Evolutionary conservation across 2,888 invertebrate species (phyloP), one percentile per base, ranked within the genome.

Genomic region (Campoplex nolae): DNA sequence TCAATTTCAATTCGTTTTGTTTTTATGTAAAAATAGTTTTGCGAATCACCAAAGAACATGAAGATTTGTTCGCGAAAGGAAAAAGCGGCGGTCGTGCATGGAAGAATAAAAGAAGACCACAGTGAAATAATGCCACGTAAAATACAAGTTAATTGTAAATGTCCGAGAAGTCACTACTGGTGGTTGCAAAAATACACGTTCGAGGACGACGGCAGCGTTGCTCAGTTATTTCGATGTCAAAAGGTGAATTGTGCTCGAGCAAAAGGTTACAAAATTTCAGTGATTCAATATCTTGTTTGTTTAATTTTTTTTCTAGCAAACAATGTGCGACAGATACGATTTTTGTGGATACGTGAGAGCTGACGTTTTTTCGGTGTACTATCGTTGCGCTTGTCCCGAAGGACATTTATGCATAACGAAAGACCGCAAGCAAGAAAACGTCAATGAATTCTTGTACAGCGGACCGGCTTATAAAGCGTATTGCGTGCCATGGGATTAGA

Each of bases 271-370:
- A 1, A 65, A 18, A 62, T 54, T 73, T 32, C 35, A 38, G 70
- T 32, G n/a, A 35, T 42, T 3, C n/a, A n/a, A 48, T 54, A 56
- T 16, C 67, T 58, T 77, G 70, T 18, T 83, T 45, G 56, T 32
- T 48, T 35, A 75, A 73, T 77, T 38, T 56, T 75, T 84, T 56
- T 84, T 56, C 45, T 4, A 96, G 90, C 93, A 96, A 85, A 94
- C 94, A 8, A 92, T 94, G 56, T 97, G 97, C 90, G 94, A 95
- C 28, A 92, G 94, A 0, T 94, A 94, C 0, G 96, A 96, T 56
- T 95, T 96, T 90, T 97, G 97, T 90, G 97, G 97, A 0, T 95
- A 96, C 85, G 95, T 96, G 11, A 95, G 95, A 89, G 93, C 94
- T n/a, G 96, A 96, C 89, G 92, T 95, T 11, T 95, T 95, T 85